A percentile compares a stretch with the other conserved stretches of the same genome.
phyloP scores from a whole-genome alignment of 2,113 vertebrate genomes.

The Toxotes jaculatrix region DNA sequence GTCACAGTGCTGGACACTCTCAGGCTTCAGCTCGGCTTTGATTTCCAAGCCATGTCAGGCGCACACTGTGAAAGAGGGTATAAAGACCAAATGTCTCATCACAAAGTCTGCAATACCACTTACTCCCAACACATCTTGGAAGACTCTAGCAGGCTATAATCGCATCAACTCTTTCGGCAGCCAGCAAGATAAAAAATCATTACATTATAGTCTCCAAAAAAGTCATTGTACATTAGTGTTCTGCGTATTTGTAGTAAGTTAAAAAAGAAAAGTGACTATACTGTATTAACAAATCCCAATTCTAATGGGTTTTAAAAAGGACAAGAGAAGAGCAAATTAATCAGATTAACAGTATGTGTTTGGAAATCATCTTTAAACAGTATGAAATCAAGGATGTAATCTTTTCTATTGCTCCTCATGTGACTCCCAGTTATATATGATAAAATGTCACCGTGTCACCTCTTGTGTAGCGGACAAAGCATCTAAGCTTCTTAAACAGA shows the following conservation, averaged over 20 bases:
- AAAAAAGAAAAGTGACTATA: conserved; percentile 4
- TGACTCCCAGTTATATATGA: background rate
- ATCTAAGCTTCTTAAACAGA: conserved; percentile 24
- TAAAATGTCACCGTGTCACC: conserved; percentile 7
- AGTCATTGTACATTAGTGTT: background rate
- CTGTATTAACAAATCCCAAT: background rate
- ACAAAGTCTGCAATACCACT: background rate
- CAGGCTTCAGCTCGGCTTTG: conserved; percentile 28
- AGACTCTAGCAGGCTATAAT: conserved; percentile 1
- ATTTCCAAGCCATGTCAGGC: conserved; percentile 26
- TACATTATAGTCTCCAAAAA: conserved; percentile 10
- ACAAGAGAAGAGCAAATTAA: background rate
- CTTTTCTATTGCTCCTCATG: background rate
- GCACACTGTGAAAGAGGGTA: background rate
- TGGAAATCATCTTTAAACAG: background rate
- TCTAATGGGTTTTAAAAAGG: background rate
- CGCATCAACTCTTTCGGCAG: conserved; percentile 14
- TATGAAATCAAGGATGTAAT: background rate
- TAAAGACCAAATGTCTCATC: conserved; percentile 24
- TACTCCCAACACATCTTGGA: background rate
- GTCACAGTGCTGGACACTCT: conserved; percentile 42
- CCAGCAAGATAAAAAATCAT: conserved; percentile 22
- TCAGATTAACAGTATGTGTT: background rate
- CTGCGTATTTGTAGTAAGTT: background rate
- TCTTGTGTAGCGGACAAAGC: background rate